Conservation (phyloP, 2,797 vertebrate genomes). For the Corythornis leucogaster region DNA sequence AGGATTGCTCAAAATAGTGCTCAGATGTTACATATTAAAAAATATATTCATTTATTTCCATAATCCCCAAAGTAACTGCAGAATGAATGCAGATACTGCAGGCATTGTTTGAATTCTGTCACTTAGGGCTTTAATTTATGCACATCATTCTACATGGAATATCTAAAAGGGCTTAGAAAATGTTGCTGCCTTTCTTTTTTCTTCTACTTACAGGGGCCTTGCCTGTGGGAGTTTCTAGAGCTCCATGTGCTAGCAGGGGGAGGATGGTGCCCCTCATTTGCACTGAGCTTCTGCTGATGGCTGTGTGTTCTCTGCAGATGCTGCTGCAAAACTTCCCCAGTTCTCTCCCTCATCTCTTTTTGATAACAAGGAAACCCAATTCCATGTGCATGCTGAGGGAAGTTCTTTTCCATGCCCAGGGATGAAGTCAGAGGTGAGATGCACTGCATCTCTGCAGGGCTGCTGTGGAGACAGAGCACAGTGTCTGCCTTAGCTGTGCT, state of each 20-base stretch:
- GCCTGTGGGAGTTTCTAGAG: not conserved
- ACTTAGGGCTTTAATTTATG: not conserved
- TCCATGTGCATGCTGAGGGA: not conserved
- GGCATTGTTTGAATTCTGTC: not conserved
- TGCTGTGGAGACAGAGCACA: not conserved
- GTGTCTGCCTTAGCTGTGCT: not conserved
- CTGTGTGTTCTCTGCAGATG: not conserved
- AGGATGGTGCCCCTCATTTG: not conserved
- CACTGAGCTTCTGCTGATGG: not conserved
- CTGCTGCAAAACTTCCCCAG: not conserved
- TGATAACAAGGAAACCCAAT: not conserved
- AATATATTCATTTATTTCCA: not conserved
- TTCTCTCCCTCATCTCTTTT: not conserved
- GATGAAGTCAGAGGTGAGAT: not conserved
- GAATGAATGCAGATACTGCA: not conserved
- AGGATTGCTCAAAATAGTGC: not conserved
- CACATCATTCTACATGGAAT: not conserved
- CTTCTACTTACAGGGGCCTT: not conserved
- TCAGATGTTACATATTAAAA: not conserved
- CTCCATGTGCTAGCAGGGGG: not conserved
- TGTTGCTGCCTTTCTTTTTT: not conserved
- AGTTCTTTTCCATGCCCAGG: not conserved
- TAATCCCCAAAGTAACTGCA: not conserved
- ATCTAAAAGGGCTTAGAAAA: not conserved
- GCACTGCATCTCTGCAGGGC: not conserved